Evolutionary conservation across 2,113 vertebrate species (phyloP), one percentile per base, ranked within the genome.

Genomic region (Leiothrix lutea): DNA sequence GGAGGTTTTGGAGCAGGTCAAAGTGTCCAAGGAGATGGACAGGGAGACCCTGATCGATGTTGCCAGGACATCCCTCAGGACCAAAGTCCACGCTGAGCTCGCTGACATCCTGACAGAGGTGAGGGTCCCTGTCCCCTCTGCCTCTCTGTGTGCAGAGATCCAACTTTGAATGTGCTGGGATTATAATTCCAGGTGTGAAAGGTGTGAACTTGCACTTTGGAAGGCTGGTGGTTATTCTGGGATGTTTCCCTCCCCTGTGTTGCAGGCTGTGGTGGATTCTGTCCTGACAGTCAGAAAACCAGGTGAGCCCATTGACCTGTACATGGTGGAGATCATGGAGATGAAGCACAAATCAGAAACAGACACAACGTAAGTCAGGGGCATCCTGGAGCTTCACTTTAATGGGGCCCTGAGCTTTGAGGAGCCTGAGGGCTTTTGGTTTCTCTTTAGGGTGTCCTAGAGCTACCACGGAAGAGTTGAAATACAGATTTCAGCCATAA

Each of bases 251-350:
- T 67, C 25, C 25, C 6, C 25, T 80, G 26, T 94, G 0, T 87
- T 93, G 5, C 85, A 99, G 99, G 99, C 99, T 88, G 99, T 99
- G 9, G 99, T 99, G 20, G 99, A 99, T 89, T 99, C 99, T 75
- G 98, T 99, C 71, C 91, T 99, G 94, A 98, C 99, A 35, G 98
- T 99, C 71, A 97, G 97, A 54, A 99, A 98, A 91, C 98, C 98
- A 48, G 98, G 98, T 40, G 99, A 99, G 85, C 98, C 99, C 65
- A 99, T 99, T 50, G 99, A 99, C 91, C 98, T 99, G 57, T 99
- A 98, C 97, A 99, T 99, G 99, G 98, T 99, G 90, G 99, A 99
- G 90, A 99, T 99, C 54, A 99, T 99, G 99, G 99, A 99, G 96
- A 99, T 99, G 99, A 99, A 98, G 75, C 99, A 99, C 95, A 99